Conservation (phyloP, 2,797 vertebrate species). For the Halcyon leucocephala region DNA sequence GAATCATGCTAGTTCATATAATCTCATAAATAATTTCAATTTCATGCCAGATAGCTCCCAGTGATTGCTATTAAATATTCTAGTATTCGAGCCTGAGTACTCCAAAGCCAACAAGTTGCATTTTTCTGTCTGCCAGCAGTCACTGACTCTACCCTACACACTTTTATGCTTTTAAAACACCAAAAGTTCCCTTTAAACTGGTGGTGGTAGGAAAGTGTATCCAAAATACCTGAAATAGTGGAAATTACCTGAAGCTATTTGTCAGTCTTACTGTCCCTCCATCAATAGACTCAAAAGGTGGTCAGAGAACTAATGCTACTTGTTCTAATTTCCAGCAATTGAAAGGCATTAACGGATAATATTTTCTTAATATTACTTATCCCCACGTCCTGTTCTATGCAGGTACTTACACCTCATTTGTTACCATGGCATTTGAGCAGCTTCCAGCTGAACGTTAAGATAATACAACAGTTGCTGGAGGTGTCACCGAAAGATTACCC, state of each 20-base stretch:
- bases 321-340: not conserved
- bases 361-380: constrained; percentile 39
- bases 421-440: constrained; percentile 54
- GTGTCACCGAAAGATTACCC: not conserved
- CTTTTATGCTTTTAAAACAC: not conserved
- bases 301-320: not conserved
- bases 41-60: not conserved
- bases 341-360: not conserved
- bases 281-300: not conserved
- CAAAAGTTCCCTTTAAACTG: not conserved
- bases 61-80: not conserved
- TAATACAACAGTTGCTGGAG: not conserved
- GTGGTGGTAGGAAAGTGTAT: not conserved
- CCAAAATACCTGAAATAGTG: not conserved
- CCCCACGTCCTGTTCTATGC: not conserved
- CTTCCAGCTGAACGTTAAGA: constrained; percentile 18
- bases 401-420: constrained; percentile 52
- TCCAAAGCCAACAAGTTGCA: not conserved
- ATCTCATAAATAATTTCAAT: not conserved
- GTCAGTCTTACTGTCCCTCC: not conserved
- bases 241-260: not conserved
- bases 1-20: not conserved
- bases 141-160: not conserved
- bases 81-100: not conserved
- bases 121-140: not conserved